Evolutionary conservation across 1,140 invertebrate species (phyloP), one percentile per base, ranked within the genome.

Genomic region (Hylyphantes graminicola): DNA sequence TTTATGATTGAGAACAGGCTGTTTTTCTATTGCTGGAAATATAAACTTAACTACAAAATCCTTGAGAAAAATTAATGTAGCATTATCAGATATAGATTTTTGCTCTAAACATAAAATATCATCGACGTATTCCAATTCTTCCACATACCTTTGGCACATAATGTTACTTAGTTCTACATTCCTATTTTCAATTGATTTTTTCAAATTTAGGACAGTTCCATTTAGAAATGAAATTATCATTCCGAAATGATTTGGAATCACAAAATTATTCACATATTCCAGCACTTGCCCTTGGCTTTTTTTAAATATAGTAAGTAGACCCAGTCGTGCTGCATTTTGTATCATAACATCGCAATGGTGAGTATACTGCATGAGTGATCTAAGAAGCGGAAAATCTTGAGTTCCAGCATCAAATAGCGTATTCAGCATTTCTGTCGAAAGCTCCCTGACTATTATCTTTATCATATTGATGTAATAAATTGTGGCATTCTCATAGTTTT

Each of bases 121-220:
- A 53, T 70, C 68, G 0, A 70, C 21, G 9, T 54, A 70, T 70
- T 70, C 68, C 10, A 70, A 53, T n/a, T 70, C 50, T 54, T 70
- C 50, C 11, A 53, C 48, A 53, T 17, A 54, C 53, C 50, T 8
- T 9, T 8, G 50, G 6, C 7, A 10, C 13, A 8, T 17, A 4
- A 4, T 53, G n/a, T 19, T 70, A 2, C 8, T 9, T 9, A 9
- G 10, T 10, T 70, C 6, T 19, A 53, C 35, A 53, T 51, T 9
- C 10, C 15, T 10, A 10, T 70, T 70, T 17, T 54, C 50, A 0
- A 70, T n/a, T 1, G 68, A 70, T 53, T 70, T 51, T 54, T 53
- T 3, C 19, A 70, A 70, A 53, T 70, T 12, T 11, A 54, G 7
- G n/a, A 54, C 15, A 0, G 19, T 70, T 10, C 51, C 10, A 19